Evolutionary conservation across 2,113 vertebrate species (phyloP).

Genomic region (Conger conger): DNA sequence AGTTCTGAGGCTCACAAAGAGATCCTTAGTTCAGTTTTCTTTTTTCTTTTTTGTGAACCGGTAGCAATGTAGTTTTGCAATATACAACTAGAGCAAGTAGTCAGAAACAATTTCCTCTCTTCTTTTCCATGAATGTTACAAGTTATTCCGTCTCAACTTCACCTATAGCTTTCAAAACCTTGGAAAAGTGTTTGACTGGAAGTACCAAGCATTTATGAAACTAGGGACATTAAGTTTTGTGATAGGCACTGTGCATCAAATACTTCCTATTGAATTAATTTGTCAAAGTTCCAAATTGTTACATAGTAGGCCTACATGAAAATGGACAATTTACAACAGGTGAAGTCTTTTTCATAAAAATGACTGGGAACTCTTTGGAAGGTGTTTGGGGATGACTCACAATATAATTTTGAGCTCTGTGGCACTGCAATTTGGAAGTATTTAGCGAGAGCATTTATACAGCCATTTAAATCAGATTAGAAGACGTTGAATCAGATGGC

Average conservation of each 20-base stretch:
- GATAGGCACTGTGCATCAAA: not conserved
- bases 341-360: not conserved
- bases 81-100: constrained; percentile 49
- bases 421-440: constrained; percentile 39
- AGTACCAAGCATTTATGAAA: not conserved
- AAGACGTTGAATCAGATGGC: not conserved
- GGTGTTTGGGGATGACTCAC: not conserved
- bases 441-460: constrained; percentile 48
- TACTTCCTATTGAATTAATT: not conserved
- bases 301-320: too few relatives aligned
- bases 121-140: constrained; percentile 31
- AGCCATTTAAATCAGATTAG: constrained; percentile 11
- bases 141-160: not conserved
- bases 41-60: constrained; percentile 53
- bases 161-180: not conserved
- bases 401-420: not conserved
- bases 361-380: not conserved
- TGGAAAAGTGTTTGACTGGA: not conserved
- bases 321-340: not conserved
- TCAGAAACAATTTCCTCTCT: constrained; percentile 54
- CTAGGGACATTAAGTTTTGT: not conserved
- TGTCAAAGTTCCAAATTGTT: not conserved
- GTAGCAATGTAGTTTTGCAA: constrained; percentile 55
- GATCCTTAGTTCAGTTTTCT: constrained; percentile 60
- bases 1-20: constrained; percentile 72